These are phyloP conservation scores for Fundulus diaphanus DNA, from an alignment of 2,797 vertebrate species.

Conservation along the genomic window DNA sequence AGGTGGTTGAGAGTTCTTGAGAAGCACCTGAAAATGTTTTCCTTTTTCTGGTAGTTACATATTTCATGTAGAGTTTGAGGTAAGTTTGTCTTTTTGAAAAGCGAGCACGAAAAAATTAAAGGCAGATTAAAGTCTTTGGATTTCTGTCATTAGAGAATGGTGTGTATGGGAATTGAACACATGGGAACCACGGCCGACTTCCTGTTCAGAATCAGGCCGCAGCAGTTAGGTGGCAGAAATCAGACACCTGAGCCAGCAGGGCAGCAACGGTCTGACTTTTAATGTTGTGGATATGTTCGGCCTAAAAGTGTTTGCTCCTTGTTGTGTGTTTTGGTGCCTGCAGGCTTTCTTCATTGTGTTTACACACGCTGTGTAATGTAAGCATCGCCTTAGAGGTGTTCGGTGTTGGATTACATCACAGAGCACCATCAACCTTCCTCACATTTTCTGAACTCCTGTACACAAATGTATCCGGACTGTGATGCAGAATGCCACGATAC, in stretches of 20 bases:
- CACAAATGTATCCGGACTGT: slow-evolving; percentile 28
- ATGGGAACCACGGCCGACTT: not conserved
- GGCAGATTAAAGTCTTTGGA: not conserved
- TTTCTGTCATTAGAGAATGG: not conserved
- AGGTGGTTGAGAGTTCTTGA: slow-evolving; percentile 8
- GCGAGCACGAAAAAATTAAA: not conserved
- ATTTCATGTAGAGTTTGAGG: slow-evolving; percentile 7
- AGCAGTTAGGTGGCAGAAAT: slow-evolving; percentile 14
- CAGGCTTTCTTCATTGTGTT: not conserved
- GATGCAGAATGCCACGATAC: slow-evolving; percentile 51
- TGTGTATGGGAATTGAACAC: not conserved
- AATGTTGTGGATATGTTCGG: not conserved
- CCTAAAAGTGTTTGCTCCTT: not conserved
- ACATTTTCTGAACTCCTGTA: slow-evolving; percentile 23
- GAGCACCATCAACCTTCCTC: not conserved
- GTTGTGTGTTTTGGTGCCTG: slow-evolving; percentile 1
- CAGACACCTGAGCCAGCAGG: slow-evolving; percentile 13
- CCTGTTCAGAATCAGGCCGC: slow-evolving; percentile 17
- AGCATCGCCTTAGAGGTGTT: not conserved
- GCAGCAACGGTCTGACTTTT: slow-evolving; percentile 13
- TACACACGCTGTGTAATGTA: slow-evolving; percentile 9
- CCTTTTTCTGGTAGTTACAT: not conserved
- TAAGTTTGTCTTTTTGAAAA: not conserved
- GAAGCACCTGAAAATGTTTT: slow-evolving; percentile 5
- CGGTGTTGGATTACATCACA: slow-evolving; percentile 4